Percentiles rank a stretch among this genome's conserved stretches.
Evolutionary conservation across 2,113 vertebrate genomes (phyloP).

Genomic region (Sterrhoptilus dennistouni): DNA sequence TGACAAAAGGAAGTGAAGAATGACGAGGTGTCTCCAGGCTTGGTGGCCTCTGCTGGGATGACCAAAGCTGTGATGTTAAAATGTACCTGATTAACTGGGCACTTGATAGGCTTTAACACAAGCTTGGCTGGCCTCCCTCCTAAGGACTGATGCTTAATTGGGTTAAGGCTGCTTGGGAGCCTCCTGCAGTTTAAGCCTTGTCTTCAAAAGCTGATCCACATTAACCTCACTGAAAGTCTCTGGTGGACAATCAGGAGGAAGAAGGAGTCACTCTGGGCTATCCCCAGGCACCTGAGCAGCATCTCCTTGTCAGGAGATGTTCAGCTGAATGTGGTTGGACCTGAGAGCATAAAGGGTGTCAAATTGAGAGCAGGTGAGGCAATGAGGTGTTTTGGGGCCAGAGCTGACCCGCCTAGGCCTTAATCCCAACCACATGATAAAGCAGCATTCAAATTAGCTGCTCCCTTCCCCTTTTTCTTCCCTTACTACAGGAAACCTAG

Average conservation of each 20-base stretch:
- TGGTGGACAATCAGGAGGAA: not conserved
- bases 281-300: not conserved
- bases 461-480: rapidly evolving
- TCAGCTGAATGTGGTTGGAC: not conserved
- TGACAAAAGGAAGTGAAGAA: not conserved
- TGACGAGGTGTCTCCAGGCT: not conserved
- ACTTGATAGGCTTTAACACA: not conserved
- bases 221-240: not conserved
- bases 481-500: not conserved
- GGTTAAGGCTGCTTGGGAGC: not conserved
- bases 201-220: not conserved
- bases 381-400: not conserved
- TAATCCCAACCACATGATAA: not conserved
- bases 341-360: not conserved
- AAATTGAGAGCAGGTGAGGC: not conserved
- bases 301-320: not conserved
- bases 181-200: not conserved
- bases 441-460: not conserved
- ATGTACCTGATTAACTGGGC: not conserved
- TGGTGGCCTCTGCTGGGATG: not conserved
- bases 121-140: not conserved
- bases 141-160: not conserved
- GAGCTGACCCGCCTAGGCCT: not conserved
- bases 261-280: rapidly evolving
- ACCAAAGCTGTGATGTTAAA: not conserved